phyloP scores from a whole-genome alignment of 2,888 invertebrate species.

The Cryptus viduatorius region DNA sequence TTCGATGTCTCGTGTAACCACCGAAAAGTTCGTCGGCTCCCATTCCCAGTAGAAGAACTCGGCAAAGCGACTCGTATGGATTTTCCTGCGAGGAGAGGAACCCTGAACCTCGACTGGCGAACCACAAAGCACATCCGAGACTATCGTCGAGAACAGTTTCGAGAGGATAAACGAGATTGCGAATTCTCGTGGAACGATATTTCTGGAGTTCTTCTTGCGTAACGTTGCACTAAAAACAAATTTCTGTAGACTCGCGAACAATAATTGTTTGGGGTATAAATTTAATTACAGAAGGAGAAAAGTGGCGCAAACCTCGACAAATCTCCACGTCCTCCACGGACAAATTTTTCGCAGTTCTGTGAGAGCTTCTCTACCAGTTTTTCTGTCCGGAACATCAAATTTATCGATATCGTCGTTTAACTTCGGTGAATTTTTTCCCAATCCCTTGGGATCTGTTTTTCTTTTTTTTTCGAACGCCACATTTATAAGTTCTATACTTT shows the following conservation, averaged over 20 bases:
- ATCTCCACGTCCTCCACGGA: constrained; percentile 92
- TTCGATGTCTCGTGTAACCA: constrained; percentile 96
- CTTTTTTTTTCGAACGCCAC: constrained; percentile 93
- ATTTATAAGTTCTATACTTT: constrained; percentile 96
- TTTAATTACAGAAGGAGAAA: constrained; percentile 8
- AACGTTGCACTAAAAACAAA: constrained; percentile 88
- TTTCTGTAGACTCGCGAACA: constrained; percentile 30
- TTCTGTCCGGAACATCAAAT: constrained; percentile 93
- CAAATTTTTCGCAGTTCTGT: constrained; percentile 90
- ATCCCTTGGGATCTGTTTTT: constrained; percentile 40
- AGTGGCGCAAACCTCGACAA: constrained; percentile 88
- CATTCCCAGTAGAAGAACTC: constrained; percentile 94
- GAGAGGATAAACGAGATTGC: constrained; percentile 93
- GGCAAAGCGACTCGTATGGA: constrained; percentile 87
- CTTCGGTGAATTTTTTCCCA: constrained; percentile 66
- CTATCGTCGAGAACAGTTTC: constrained; percentile 97
- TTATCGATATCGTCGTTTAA: constrained; percentile 74
- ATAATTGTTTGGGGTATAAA: not conserved
- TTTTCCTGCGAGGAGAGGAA: constrained; percentile 75
- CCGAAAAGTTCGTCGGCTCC: constrained; percentile 99
- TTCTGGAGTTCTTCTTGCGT: constrained; percentile 88
- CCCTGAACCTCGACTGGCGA: constrained; percentile 93
- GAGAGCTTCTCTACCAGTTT: constrained; percentile 91
- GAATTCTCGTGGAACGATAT: constrained; percentile 87
- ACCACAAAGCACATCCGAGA: constrained; percentile 98